Evolutionary conservation across 2,113 vertebrate genomes (phyloP).

Genomic region (Ophthalmotilapia sp.): DNA sequence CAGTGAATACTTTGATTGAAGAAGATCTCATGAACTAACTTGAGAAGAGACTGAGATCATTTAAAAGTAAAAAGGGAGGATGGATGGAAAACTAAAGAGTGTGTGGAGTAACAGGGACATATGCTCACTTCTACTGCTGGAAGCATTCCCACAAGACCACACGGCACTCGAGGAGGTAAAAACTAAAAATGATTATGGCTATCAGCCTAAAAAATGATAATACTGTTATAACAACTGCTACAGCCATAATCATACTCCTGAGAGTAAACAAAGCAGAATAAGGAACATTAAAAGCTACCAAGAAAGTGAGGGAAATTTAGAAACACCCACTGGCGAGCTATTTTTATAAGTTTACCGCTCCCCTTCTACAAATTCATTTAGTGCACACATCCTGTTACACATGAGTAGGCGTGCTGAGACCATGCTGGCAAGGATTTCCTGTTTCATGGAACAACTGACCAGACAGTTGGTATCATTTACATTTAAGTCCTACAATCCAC

Average conservation of each 20-base stretch:
- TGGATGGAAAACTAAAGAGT: not conserved
- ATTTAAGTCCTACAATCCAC: slow-evolving; percentile 18
- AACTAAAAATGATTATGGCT: not conserved
- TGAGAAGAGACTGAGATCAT: not conserved
- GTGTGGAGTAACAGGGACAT: not conserved
- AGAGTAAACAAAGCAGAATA: slow-evolving; percentile 3
- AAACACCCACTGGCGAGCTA: slow-evolving; percentile 43
- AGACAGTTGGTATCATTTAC: slow-evolving; percentile 48
- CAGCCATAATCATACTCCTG: not conserved
- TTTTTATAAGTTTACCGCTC: slow-evolving; percentile 28
- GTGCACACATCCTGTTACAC: slow-evolving; percentile 13
- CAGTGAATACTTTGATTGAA: not conserved
- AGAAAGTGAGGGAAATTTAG: slow-evolving; percentile 9
- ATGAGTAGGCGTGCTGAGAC: slow-evolving; percentile 18
- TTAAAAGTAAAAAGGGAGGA: not conserved
- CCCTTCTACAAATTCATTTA: slow-evolving; percentile 22
- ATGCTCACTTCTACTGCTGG: not conserved
- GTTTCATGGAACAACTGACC: slow-evolving; percentile 36
- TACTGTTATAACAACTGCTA: not conserved
- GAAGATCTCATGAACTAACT: not conserved
- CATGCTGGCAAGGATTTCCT: slow-evolving; percentile 8
- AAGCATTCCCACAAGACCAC: not conserved
- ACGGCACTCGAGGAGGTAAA: not conserved
- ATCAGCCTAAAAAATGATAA: not conserved
- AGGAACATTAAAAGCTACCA: not conserved